A percentile compares a stretch with the other conserved stretches of the same genome.
Conservation (phyloP, 1,140 invertebrate genomes). For the Onthophagus taurus region DNA sequence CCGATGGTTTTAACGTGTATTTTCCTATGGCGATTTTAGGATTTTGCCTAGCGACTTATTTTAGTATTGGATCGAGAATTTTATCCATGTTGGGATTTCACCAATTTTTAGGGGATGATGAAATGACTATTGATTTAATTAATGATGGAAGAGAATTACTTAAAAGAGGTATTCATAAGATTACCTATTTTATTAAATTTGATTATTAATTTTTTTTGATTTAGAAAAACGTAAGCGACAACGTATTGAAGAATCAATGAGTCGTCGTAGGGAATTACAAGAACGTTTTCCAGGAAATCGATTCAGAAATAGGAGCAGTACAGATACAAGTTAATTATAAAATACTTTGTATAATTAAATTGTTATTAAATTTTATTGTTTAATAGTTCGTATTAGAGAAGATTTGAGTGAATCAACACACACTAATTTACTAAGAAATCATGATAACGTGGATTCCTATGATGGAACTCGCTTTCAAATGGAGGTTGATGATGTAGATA, state of each 20-base stretch:
- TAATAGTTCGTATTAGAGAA: constrained; percentile 39
- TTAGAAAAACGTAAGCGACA: constrained; percentile 72
- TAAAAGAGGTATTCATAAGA: constrained; percentile 60
- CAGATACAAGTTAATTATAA: constrained; percentile 41
- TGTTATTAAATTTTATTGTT: constrained; percentile 28
- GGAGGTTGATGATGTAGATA: constrained; percentile 41
- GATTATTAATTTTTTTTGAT: constrained; percentile 15
- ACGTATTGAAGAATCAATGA: constrained; percentile 66
- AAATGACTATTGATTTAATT: constrained; percentile 84
- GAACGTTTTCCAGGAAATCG: constrained; percentile 50
- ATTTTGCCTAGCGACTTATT: constrained; percentile 91
- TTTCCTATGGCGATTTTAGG: constrained; percentile 95
- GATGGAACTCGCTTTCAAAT: constrained; percentile 40
- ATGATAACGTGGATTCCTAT: constrained; percentile 46
- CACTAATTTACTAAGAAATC: constrained; percentile 21
- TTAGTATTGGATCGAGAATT: constrained; percentile 82
- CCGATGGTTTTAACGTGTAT: constrained; percentile 98
- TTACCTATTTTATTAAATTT: not conserved
- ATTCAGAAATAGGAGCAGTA: constrained; percentile 45
- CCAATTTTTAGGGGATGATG: constrained; percentile 90
- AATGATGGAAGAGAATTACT: constrained; percentile 89
- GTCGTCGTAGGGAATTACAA: constrained; percentile 59
- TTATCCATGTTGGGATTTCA: constrained; percentile 88
- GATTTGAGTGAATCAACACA: constrained; percentile 50
- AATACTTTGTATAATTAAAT: constrained; percentile 3